These are phyloP conservation scores for Archivesica marissinica DNA, from an alignment of 1,140 invertebrate species.

Conservation along the genomic window DNA sequence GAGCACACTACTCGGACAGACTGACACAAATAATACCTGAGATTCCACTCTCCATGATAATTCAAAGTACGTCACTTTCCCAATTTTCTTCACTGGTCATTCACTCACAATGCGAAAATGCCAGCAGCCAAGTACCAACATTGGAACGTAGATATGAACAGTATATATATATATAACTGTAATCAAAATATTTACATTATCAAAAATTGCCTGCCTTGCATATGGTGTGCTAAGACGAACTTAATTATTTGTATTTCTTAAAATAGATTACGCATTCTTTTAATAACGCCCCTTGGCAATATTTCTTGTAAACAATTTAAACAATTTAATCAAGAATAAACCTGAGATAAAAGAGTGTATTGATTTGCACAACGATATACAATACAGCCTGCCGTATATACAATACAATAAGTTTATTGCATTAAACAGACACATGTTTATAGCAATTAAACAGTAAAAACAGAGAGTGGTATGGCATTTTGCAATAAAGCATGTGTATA, in stretches of 20 bases:
- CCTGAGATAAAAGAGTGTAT: slow-evolving; percentile 26
- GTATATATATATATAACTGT: background rate
- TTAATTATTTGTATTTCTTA: slow-evolving; percentile 40
- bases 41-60: too few species aligned
- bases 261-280: background rate
- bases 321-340: slow-evolving; percentile 27
- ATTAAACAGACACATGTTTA: too few species aligned
- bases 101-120: background rate
- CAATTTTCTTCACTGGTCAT: background rate
- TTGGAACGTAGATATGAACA: background rate
- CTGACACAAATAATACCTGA: too few species aligned
- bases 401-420: too few species aligned
- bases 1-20: too few species aligned
- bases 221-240: background rate
- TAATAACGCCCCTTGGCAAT: background rate
- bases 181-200: slow-evolving; percentile 34
- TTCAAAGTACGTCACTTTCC: background rate
- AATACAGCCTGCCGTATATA: too few species aligned
- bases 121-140: background rate
- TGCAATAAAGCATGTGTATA: too few species aligned
- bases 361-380: slow-evolving; percentile 1
- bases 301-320: slow-evolving; percentile 32
- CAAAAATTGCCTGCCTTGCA: slow-evolving; percentile 5
- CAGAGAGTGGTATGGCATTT: too few species aligned
- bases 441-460: too few species aligned